Conservation (phyloP, 2,888 invertebrate genomes). For the Automeris io region DNA sequence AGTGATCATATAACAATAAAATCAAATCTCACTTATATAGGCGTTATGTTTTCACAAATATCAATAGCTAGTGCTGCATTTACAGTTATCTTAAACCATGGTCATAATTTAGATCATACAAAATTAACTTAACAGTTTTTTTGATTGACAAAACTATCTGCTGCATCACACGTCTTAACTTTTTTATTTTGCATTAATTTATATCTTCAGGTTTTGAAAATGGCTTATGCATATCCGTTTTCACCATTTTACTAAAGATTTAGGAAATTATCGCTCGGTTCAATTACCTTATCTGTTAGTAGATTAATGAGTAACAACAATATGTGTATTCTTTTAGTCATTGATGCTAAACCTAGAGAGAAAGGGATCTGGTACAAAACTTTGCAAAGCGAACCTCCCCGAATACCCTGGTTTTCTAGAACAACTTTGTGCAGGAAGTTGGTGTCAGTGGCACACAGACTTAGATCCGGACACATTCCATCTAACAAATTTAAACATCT, state of each 20-base stretch:
- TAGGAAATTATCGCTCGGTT: background rate
- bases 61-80: background rate
- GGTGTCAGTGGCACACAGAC: too few relatives aligned
- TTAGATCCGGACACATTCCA: too few relatives aligned
- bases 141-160: too few relatives aligned
- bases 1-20: background rate
- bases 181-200: too few relatives aligned
- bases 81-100: too few relatives aligned
- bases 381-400: too few relatives aligned
- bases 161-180: too few relatives aligned
- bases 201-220: background rate
- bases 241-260: background rate
- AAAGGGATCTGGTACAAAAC: too few relatives aligned
- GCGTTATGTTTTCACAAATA: background rate
- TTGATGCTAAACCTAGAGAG: too few relatives aligned
- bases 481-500: too few relatives aligned
- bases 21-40: background rate
- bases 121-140: background rate
- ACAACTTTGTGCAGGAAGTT: too few relatives aligned
- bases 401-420: too few relatives aligned
- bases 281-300: constrained; percentile 2
- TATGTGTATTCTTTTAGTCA: background rate
- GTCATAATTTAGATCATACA: background rate
- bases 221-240: background rate
- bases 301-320: constrained; percentile 1